Percentiles rank a stretch among this genome's conserved stretches.
These are phyloP conservation scores for Sesia bembeciformis DNA, from an alignment of 2,888 invertebrate genomes.

Conservation along the genomic window DNA sequence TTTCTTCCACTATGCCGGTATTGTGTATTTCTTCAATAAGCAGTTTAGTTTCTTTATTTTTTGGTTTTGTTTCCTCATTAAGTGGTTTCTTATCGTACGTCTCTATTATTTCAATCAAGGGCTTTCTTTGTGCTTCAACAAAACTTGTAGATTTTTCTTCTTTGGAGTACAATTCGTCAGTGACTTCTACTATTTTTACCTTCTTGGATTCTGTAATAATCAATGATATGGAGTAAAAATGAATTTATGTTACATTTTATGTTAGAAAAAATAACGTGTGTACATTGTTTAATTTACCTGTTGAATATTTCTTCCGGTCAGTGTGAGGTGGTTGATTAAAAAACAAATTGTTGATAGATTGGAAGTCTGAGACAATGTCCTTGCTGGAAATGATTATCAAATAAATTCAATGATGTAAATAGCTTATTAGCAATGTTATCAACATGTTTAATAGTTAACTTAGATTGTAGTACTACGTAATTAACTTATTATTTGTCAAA, in stretches of 20 bases:
- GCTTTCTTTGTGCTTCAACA: conserved; percentile 29
- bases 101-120: conserved; percentile 47
- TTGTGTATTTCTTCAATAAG: conserved; percentile 6
- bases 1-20: conserved; percentile 23
- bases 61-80: conserved; percentile 11
- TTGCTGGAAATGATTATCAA: neutral
- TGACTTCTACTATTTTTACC: conserved; percentile 20
- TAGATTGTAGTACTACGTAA: too few species aligned
- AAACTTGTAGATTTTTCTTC: conserved; percentile 12
- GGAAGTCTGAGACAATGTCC: conserved; percentile 33
- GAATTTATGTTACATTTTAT: neutral
- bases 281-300: neutral
- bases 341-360: conserved; percentile 40
- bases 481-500: too few species aligned
- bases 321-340: conserved; percentile 34
- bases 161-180: too few species aligned
- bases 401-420: too few species aligned
- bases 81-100: conserved; percentile 18
- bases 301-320: conserved; percentile 14
- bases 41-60: conserved; percentile 5
- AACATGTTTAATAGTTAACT: too few species aligned
- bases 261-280: neutral
- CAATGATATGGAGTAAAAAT: neutral
- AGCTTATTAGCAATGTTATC: too few species aligned
- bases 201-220: conserved; percentile 3